These are phyloP conservation scores for Cyprinodon brontotheroides DNA, from an alignment of 2,113 vertebrate genomes.

Conservation along the genomic window DNA sequence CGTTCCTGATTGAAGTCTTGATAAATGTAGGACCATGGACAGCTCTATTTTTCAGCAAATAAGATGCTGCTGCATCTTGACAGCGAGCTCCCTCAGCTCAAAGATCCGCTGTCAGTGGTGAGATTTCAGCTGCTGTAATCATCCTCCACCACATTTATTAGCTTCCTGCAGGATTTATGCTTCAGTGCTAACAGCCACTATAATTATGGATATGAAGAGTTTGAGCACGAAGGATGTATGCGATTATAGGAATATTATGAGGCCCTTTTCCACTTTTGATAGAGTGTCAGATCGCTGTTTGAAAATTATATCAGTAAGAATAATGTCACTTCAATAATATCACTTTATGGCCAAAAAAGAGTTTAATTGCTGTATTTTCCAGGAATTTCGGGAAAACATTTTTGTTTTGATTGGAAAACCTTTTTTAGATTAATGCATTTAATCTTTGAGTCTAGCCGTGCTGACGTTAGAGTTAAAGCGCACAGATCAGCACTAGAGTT, in stretches of 20 bases:
- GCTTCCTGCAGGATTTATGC: slow-evolving; percentile 55
- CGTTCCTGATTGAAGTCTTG: slow-evolving; percentile 26
- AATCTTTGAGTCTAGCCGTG: slow-evolving; percentile 26
- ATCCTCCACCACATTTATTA: slow-evolving; percentile 58
- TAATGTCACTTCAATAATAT: too few relatives aligned
- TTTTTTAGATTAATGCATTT: slow-evolving; percentile 39
- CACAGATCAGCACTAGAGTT: slow-evolving; percentile 2
- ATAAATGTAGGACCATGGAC: slow-evolving; percentile 28
- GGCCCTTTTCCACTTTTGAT: slow-evolving; percentile 46
- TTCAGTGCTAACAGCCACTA: slow-evolving; percentile 40
- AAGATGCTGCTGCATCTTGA: slow-evolving; percentile 33
- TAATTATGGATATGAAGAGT: slow-evolving; percentile 65
- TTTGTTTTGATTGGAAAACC: slow-evolving; percentile 18
- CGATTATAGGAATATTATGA: slow-evolving; percentile 53
- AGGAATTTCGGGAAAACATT: not conserved
- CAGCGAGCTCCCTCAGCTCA: slow-evolving; percentile 48
- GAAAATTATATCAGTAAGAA: slow-evolving; percentile 12
- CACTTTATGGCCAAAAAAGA: slow-evolving; percentile 10
- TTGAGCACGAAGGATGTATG: slow-evolving; percentile 35
- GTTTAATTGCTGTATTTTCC: not conserved
- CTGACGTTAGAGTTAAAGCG: slow-evolving; percentile 18
- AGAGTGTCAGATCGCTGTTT: slow-evolving; percentile 13
- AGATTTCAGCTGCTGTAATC: slow-evolving; percentile 52
- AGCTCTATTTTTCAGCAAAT: slow-evolving; percentile 24
- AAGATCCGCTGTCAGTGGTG: slow-evolving; percentile 52